Base-by-base conservation (phyloP, 2,888 invertebrate genomes). In the Hyppa rectilinea region DNA sequence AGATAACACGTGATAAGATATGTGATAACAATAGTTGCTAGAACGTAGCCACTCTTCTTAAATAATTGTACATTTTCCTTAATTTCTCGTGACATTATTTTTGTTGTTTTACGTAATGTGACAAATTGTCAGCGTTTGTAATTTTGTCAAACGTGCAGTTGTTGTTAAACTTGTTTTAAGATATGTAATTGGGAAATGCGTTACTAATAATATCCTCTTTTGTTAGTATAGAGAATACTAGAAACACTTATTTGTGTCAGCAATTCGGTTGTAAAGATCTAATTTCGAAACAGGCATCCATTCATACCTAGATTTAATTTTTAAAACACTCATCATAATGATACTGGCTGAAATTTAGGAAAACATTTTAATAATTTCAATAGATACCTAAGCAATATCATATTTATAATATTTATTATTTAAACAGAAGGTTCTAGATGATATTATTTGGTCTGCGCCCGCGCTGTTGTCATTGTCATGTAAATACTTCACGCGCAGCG, bases 1-100 rank as follows among this genome's bases (percentile, higher is more conserved):
- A 85, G 80, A 87, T 80, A 85, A 82, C 55, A 38, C 38, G 43
- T 71, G 63, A 78, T 80, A 80, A 80, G 71, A 71, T 71, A 67
- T 66, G 60, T 80, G 81, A 87, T 82, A 85, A 79, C 71, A 66
- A 69, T 61, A 75, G 31, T 66, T 80, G 52, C 75, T 75, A 73
- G 75, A 83, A 84, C 68, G 58, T 75, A n/a, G n/a, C n/a, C n/a
- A 78, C 73, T 63, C 40, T 70, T 58, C 38, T 61, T 38, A 59
- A 71, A 64, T 76, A 68, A 73, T 62, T 72, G 23, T 53, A 43
- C 36, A 38, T 71, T 65, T 50, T 47, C 50, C 26, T 50, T 50
- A 56, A 61, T 56, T 81, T 70, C 29, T 49, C 34, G 66, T 80
- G 50, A 58, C 62, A 82, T 47, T 45, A 2, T 49, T 71, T 71